Conservation (phyloP, 2,888 invertebrate genomes). For the Latrodectus hesperus region DNA sequence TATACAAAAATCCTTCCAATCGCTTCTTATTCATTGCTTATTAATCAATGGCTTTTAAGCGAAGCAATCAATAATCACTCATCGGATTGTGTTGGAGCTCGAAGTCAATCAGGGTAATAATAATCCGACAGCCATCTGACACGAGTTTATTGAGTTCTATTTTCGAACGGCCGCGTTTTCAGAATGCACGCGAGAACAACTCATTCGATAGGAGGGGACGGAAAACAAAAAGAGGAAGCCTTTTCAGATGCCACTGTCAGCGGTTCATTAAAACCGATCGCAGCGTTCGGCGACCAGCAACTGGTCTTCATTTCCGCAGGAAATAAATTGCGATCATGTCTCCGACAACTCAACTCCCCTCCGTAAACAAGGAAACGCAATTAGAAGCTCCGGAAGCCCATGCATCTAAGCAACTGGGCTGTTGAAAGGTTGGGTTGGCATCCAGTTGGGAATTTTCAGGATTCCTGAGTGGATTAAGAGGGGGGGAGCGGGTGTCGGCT, state of each 20-base stretch:
- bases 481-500: not conserved
- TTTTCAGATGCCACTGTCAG: not conserved
- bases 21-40: too few species aligned
- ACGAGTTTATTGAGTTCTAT: not conserved
- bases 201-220: too few species aligned
- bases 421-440: not conserved
- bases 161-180: not conserved
- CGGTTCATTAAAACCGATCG: conserved; percentile 21
- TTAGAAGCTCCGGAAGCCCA: conserved; percentile 33
- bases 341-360: conserved; percentile 45
- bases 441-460: not conserved
- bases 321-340: conserved; percentile 25
- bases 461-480: not conserved
- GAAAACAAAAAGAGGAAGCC: not conserved
- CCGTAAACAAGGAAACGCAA: conserved; percentile 40
- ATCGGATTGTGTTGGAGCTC: not conserved
- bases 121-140: not conserved
- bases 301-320: conserved; percentile 41
- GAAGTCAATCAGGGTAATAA: not conserved
- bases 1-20: too few species aligned
- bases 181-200: too few species aligned
- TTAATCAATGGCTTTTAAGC: too few species aligned
- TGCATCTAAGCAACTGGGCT: not conserved
- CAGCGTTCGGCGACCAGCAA: not conserved
- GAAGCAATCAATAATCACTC: too few species aligned